Evolutionary conservation across 1,140 invertebrate genomes (phyloP).

Genomic region (Acromyrmex echinatior): DNA sequence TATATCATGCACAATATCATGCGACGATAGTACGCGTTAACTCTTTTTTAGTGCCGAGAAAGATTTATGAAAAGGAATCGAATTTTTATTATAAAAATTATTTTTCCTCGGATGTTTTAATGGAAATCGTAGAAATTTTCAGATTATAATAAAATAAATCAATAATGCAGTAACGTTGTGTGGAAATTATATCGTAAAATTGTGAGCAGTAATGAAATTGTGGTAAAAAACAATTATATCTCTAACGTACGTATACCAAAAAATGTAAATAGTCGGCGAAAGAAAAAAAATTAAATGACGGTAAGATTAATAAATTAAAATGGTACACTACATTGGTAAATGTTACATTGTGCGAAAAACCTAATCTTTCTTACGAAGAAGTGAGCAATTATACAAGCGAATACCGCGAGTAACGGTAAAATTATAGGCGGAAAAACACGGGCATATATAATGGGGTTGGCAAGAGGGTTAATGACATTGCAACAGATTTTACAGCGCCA

Average conservation of each 20-base stretch:
- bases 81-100: neutral
- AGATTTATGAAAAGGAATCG: neutral
- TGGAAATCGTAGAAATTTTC: neutral
- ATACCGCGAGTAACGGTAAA: constrained; percentile 11
- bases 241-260: neutral
- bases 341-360: neutral
- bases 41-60: neutral
- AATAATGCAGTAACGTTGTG: neutral
- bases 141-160: neutral
- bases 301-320: constrained; percentile 31
- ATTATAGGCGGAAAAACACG: constrained; percentile 35
- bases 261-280: neutral
- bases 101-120: neutral
- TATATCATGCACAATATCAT: constrained; percentile 41
- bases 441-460: constrained; percentile 23
- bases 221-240: neutral
- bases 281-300: neutral
- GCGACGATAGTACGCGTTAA: constrained; percentile 18
- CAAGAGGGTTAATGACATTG: constrained; percentile 58
- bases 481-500: constrained; percentile 34
- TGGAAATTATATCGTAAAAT: neutral
- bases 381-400: constrained; percentile 16
- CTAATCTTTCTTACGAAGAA: constrained; percentile 16
- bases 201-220: neutral
- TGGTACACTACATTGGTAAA: neutral